Conservation (phyloP, 2,888 invertebrate genomes). For the Hartigia nigra region DNA sequence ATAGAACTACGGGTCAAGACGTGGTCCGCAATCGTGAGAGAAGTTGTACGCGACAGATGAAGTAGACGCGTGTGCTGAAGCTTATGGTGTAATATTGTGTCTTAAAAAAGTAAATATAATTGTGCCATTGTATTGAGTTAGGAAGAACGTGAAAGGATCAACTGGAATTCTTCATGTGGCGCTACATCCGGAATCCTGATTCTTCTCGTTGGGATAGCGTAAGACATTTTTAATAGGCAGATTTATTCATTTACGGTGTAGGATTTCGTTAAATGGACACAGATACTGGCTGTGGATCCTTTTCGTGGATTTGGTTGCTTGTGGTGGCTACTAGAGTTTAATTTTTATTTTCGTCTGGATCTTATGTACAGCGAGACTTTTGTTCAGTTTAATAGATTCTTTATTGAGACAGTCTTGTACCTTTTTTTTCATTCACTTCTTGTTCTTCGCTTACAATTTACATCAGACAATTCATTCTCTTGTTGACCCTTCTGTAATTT, state of each 20-base stretch:
- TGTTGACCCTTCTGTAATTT: neutral
- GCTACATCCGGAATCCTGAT: neutral
- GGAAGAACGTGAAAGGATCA: neutral
- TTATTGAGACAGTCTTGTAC: neutral
- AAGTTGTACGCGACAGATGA: constrained; percentile 4
- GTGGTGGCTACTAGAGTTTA: neutral
- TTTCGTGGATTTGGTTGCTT: neutral
- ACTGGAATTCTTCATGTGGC: neutral
- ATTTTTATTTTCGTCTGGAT: neutral
- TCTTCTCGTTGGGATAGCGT: neutral
- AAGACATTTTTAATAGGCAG: neutral
- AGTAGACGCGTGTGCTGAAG: constrained; percentile 8
- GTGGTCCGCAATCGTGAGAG: constrained; percentile 19
- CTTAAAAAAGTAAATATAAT: neutral
- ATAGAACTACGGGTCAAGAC: constrained; percentile 25
- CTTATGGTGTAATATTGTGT: constrained; percentile 3
- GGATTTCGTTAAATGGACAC: neutral
- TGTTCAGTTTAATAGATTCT: neutral
- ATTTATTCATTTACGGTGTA: neutral
- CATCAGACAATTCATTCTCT: neutral
- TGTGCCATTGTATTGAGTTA: neutral
- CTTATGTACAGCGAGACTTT: neutral
- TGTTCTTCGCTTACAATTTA: neutral
- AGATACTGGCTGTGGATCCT: neutral
- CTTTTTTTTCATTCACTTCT: neutral